phyloP scores from a whole-genome alignment of 2,888 invertebrate species.

The Schizaphis graminum region DNA sequence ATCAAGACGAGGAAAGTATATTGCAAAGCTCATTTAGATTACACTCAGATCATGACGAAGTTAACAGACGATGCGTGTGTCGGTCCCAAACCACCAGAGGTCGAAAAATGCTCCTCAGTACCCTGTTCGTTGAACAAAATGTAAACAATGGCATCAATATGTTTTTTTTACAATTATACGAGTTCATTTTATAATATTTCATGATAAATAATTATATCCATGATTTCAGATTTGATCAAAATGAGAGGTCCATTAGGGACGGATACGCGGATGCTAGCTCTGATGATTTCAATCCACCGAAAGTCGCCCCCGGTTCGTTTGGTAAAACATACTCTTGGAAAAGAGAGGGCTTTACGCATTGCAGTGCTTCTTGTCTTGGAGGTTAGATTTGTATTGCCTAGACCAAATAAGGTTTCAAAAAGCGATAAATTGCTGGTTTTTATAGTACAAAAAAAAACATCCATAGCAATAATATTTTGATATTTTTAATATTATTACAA shows the following conservation, averaged over 20 bases:
- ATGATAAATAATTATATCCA: neutral
- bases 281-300: conserved; percentile 68
- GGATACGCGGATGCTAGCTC: conserved; percentile 72
- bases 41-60: conserved; percentile 88
- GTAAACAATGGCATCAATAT: conserved; percentile 63
- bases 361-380: conserved; percentile 94
- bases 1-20: conserved; percentile 87
- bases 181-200: neutral
- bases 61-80: conserved; percentile 90
- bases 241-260: conserved; percentile 70
- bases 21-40: conserved; percentile 94
- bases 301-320: conserved; percentile 79
- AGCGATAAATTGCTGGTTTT: neutral
- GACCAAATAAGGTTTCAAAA: neutral
- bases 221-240: conserved; percentile 55
- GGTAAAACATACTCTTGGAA: conserved; percentile 90
- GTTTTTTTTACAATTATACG: neutral
- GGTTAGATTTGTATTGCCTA: conserved; percentile 72
- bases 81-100: conserved; percentile 85
- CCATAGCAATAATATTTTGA: neutral
- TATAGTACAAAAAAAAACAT: neutral
- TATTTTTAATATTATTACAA: neutral
- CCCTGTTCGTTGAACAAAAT: conserved; percentile 76
- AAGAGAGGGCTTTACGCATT: conserved; percentile 90
- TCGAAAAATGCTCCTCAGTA: conserved; percentile 84